These are phyloP conservation scores for Manis pentadactyla DNA, from an alignment of 2,797 vertebrate genomes.

Conservation along the genomic window DNA sequence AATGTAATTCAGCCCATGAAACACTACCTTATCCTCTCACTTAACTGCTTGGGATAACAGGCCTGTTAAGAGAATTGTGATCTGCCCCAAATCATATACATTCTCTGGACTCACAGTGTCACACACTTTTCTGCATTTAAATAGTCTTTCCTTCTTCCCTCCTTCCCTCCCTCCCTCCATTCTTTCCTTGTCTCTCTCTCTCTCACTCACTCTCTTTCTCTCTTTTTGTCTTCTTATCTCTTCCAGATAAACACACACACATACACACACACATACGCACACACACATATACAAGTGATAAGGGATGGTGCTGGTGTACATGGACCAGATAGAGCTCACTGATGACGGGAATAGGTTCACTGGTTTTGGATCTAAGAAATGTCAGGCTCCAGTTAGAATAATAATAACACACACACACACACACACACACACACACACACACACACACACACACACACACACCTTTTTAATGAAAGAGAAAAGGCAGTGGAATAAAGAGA, in stretches of 20 bases:
- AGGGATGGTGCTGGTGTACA: background rate
- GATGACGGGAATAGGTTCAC: background rate
- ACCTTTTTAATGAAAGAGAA: background rate
- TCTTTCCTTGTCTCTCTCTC: background rate
- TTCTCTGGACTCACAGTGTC: background rate
- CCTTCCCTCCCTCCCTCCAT: background rate
- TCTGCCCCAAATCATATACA: background rate
- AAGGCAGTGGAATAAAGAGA: background rate
- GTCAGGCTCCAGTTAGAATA: background rate
- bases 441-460: background rate
- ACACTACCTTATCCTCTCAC: background rate
- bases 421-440: background rate
- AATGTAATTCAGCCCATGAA: background rate
- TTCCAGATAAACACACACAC: background rate
- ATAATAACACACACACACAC: background rate
- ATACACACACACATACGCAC: background rate
- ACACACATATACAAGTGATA: background rate
- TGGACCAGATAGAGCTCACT: background rate
- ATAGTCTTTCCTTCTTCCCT: background rate
- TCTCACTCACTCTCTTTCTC: background rate
- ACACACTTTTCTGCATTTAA: background rate
- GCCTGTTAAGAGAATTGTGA: background rate
- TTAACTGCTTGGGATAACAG: background rate
- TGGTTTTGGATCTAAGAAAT: background rate
- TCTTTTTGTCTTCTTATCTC: background rate